Percentiles rank a stretch among this genome's conserved stretches.
Conservation (phyloP, 2,797 vertebrate genomes). For the Eurystomus glaucurus region DNA sequence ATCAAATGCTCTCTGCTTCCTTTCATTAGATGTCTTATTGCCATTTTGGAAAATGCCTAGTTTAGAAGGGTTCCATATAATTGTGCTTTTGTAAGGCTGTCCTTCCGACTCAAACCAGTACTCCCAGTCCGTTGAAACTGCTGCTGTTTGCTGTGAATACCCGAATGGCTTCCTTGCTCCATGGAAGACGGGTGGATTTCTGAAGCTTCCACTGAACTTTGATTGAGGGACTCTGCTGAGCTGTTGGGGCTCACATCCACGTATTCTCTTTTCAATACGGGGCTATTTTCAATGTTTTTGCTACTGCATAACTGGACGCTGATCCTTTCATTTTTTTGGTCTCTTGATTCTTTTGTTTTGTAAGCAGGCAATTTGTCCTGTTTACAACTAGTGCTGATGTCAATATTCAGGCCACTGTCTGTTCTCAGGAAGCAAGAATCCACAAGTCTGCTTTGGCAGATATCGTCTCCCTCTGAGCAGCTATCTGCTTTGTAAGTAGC, state of each 20-base stretch:
- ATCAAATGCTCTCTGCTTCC: conserved; percentile 42
- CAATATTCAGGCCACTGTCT: conserved; percentile 88
- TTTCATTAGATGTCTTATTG: conserved; percentile 72
- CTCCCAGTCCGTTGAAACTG: conserved; percentile 93
- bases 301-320: conserved; percentile 88
- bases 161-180: conserved; percentile 86
- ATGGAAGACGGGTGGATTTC: conserved; percentile 90
- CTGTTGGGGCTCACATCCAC: conserved; percentile 88
- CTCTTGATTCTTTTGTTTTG: conserved; percentile 84
- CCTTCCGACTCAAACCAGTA: conserved; percentile 94
- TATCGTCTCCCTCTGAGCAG: conserved; percentile 92
- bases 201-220: conserved; percentile 90
- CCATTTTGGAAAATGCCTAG: conserved; percentile 79
- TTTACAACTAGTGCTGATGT: conserved; percentile 83
- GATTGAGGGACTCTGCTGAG: conserved; percentile 91
- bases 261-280: conserved; percentile 85
- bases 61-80: conserved; percentile 96
- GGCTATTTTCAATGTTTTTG: conserved; percentile 85
- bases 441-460: conserved; percentile 87
- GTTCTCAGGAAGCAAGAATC: conserved; percentile 89
- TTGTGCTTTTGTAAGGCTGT: conserved; percentile 98
- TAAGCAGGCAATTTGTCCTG: conserved; percentile 88
- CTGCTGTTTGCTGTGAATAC: conserved; percentile 89
- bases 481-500: conserved; percentile 87
- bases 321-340: conserved; percentile 88